A percentile compares a stretch with the other conserved stretches of the same genome.
Evolutionary conservation across 2,888 invertebrate species (phyloP).

Genomic region (Diplolepis rosae): DNA sequence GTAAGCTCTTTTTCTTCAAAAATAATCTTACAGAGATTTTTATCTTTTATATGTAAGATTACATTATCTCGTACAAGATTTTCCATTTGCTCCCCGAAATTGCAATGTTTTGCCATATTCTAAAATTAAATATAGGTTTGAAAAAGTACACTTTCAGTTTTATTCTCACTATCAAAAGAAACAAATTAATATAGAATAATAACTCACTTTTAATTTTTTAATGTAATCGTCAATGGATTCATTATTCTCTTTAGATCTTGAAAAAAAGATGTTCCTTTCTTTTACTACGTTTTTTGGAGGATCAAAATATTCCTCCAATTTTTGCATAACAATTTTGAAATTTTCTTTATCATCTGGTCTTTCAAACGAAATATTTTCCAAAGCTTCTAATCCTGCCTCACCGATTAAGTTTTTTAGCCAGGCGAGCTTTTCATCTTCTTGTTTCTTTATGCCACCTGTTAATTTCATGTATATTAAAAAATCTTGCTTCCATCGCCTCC

Average conservation of each 20-base stretch:
- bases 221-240: conserved; percentile 43
- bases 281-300: conserved; percentile 42
- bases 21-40: conserved; percentile 33
- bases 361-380: conserved; percentile 38
- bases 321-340: conserved; percentile 38
- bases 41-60: conserved; percentile 43
- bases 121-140: neutral
- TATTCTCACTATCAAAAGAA: neutral
- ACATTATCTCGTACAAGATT: conserved; percentile 44
- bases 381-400: conserved; percentile 36
- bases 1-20: conserved; percentile 37
- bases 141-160: neutral
- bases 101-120: conserved; percentile 43
- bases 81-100: conserved; percentile 40
- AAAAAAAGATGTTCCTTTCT: conserved; percentile 42
- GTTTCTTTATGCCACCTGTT: conserved; percentile 31
- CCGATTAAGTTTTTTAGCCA: conserved; percentile 41
- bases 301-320: conserved; percentile 43
- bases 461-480: conserved; percentile 43
- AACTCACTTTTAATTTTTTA: conserved; percentile 30
- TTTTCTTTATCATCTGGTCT: conserved; percentile 32
- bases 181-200: neutral
- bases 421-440: conserved; percentile 34
- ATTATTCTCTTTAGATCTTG: conserved; percentile 35
- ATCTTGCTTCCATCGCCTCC: conserved; percentile 41